Conservation (phyloP, 2,113 vertebrate species). For the Eleginops maclovinus region DNA sequence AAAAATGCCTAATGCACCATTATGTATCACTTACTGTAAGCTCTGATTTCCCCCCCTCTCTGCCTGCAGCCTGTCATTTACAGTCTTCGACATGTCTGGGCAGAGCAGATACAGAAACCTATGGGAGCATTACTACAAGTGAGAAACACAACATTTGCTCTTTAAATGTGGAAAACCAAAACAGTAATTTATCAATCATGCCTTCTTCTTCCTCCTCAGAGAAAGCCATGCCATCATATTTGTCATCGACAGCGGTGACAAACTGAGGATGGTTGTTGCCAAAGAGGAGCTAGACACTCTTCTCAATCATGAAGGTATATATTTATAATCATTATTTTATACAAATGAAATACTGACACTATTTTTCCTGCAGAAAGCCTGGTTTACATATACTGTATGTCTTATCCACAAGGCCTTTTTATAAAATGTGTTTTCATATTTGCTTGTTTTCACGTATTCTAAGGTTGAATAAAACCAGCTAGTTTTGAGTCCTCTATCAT, state of each 20-base stretch:
- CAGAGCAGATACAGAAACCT: slow-evolving; percentile 97
- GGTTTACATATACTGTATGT: neutral
- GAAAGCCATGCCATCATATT: slow-evolving; percentile 99
- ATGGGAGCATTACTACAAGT: slow-evolving; percentile 99
- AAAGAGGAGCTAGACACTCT: slow-evolving; percentile 97
- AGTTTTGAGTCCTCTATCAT: neutral
- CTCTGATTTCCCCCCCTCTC: neutral
- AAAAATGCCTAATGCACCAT: neutral
- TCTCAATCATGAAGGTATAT: slow-evolving; percentile 93
- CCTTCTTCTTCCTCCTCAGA: slow-evolving; percentile 77
- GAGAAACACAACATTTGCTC: slow-evolving; percentile 59
- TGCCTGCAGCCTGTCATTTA: slow-evolving; percentile 92
- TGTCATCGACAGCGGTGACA: slow-evolving; percentile 98
- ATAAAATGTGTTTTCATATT: neutral
- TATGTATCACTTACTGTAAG: neutral
- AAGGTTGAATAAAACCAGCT: neutral
- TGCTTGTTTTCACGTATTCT: neutral
- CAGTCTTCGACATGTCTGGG: slow-evolving; percentile 99
- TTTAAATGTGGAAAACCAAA: neutral
- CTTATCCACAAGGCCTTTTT: neutral
- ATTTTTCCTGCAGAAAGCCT: neutral
- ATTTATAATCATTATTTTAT: neutral
- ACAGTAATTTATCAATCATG: neutral
- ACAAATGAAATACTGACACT: neutral
- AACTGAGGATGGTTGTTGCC: slow-evolving; percentile 97